Conservation (phyloP, 2,113 vertebrate genomes). For the Onychorhynchus coronatus region DNA sequence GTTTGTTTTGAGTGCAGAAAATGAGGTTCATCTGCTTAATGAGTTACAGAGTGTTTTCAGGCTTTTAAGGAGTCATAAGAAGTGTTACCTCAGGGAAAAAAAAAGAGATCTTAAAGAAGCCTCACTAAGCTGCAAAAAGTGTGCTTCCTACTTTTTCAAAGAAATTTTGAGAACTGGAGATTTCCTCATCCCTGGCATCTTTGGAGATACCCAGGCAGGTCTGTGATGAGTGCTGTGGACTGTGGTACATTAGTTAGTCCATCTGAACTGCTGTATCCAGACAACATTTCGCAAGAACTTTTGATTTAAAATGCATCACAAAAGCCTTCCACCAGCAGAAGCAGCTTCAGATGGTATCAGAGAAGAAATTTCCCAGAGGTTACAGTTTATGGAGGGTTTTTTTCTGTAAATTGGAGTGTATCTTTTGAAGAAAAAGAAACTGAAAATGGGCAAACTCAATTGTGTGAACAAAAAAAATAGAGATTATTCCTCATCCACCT, state of each 20-base stretch:
- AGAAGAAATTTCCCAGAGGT: background rate
- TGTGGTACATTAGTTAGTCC: background rate
- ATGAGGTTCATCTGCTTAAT: background rate
- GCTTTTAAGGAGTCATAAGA: background rate
- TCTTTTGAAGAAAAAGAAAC: background rate
- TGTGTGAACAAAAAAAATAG: background rate
- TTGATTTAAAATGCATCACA: constrained; percentile 18
- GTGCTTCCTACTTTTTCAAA: background rate
- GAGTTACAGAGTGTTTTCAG: background rate
- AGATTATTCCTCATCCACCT: background rate
- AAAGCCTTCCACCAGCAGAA: background rate
- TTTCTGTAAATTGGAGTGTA: background rate
- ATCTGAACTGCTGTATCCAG: background rate
- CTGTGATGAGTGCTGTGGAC: background rate
- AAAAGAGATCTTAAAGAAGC: background rate
- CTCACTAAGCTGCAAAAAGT: background rate
- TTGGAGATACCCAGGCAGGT: background rate
- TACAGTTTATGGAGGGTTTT: background rate
- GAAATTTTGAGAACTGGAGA: background rate
- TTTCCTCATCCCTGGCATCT: background rate
- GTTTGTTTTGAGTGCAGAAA: background rate
- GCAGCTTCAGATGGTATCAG: background rate
- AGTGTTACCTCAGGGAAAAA: background rate
- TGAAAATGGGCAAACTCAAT: background rate
- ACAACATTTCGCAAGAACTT: background rate